Percentiles rank a stretch among this genome's conserved stretches.
Conservation (phyloP, 1,140 invertebrate species). For the Drosophila baimaii region DNA sequence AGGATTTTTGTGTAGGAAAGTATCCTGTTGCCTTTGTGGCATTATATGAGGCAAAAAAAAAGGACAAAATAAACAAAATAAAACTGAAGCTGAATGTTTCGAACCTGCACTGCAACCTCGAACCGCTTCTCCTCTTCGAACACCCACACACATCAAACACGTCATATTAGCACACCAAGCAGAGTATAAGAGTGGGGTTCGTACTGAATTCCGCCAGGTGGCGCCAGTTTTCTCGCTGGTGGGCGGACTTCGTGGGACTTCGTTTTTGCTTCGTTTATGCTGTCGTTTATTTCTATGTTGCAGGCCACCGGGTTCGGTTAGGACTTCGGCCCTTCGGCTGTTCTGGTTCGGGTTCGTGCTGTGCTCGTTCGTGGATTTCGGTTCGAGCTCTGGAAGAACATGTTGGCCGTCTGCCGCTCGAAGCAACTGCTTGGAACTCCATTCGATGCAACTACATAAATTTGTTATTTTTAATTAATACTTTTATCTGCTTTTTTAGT, state of each 20-base stretch:
- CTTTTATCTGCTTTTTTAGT: too few species aligned
- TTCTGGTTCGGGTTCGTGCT: not conserved
- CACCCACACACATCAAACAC: not conserved
- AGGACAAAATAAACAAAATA: not conserved
- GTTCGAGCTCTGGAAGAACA: constrained; percentile 7
- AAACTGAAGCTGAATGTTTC: not conserved
- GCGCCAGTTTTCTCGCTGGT: not conserved
- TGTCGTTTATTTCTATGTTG: not conserved
- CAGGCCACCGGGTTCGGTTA: constrained; percentile 7
- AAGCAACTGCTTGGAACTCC: too few species aligned
- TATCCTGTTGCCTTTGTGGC: constrained; percentile 7
- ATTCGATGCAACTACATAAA: too few species aligned
- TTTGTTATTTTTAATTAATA: constrained; percentile 48
- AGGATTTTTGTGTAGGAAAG: not conserved
- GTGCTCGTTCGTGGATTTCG: constrained; percentile 12
- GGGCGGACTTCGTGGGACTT: constrained; percentile 1
- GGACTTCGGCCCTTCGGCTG: not conserved
- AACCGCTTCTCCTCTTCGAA: constrained; percentile 27
- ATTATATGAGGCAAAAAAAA: not conserved
- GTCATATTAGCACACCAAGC: not conserved
- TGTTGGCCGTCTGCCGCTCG: too few species aligned
- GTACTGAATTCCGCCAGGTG: not conserved
- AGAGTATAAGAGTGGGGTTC: constrained; percentile 28
- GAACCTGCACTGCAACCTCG: constrained; percentile 2
- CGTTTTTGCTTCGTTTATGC: constrained; percentile 1